Base-by-base conservation (phyloP, 2,888 invertebrate genomes). In the Lapara coniferarum region DNA sequence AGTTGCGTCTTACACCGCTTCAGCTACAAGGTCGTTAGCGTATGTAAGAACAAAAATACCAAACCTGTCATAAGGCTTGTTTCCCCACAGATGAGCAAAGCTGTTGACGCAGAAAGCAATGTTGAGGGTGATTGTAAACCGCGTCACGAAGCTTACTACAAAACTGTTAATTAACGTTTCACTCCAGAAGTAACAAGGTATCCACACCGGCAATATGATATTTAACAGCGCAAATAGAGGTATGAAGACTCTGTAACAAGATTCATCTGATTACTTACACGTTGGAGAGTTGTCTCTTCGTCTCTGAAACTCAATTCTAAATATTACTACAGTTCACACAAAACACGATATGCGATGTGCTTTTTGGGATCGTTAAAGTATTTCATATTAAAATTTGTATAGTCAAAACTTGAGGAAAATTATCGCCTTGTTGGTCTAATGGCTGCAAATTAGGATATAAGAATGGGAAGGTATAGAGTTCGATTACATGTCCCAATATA, bases 81-180 rank as follows among this genome's bases (percentile, higher is more conserved):
- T 96, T n/a, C 98, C 98, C 95, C 97, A 98, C 94, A 98, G 95
- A 86, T 99, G 99, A 0, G 99, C 98, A 13, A 97, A 97, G 85
- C 98, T 98, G 88, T 99, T 99, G n/a, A 99, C 98, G 80, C 97
- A 96, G 95, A 97, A 99, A 0, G 99, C 99, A 76, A 97, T 97
- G 89, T 99, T 98, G 10, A 99, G 95, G 0, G 97, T 97, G 74
- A 96, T 94, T 69, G 96, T 96, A 90, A 98, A 99, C 66, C 99
- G 95, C 76, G 96, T 95, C 73, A 97, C 96, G 84, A 97, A 97
- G 81, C 97, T 96, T 10, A 98, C 95, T 94, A 97, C 97, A 89
- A 98, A 98, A 6, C 98, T 96, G 77, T 95, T 95, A 91, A 96
- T 94, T 13, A 97, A 85, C 0, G 95, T 94, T 89, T 99, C 99